phyloP scores from a whole-genome alignment of 2,113 vertebrate species.

The Telmatochromis sp. region DNA sequence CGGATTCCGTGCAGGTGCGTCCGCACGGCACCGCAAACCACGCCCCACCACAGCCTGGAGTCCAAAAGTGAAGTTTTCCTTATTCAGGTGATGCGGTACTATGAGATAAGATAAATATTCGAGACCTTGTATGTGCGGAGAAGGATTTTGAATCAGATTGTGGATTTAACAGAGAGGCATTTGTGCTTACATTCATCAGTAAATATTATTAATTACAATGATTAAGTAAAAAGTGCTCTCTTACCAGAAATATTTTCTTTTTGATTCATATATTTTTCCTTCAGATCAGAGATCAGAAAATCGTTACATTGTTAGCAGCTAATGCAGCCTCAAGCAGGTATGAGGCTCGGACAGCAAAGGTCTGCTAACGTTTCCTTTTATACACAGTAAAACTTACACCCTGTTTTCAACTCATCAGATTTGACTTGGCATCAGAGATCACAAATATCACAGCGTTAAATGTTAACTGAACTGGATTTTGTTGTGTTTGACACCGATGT shows the following conservation, averaged over 20 bases:
- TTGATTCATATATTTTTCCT: background rate
- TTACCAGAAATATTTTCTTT: background rate
- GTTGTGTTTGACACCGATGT: background rate
- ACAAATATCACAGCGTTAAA: background rate
- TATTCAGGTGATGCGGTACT: background rate
- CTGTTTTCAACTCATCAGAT: background rate
- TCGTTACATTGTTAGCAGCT: background rate
- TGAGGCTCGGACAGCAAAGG: background rate
- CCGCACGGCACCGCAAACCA: background rate
- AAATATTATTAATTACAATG: background rate
- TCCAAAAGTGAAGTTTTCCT: background rate
- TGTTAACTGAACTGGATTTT: background rate
- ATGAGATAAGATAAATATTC: background rate
- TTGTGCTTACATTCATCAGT: background rate
- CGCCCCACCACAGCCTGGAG: background rate
- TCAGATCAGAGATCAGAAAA: background rate
- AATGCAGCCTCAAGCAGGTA: background rate
- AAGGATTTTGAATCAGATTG: background rate
- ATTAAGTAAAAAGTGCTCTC: background rate
- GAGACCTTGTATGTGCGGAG: background rate
- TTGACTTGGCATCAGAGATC: background rate
- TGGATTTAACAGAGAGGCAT: background rate
- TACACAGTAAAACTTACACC: background rate
- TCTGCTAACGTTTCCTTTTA: background rate
- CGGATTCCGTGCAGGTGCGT: fast-evolving